Evolutionary conservation across 35 echinoderm and acorn worm species (phyloP), one percentile per base, ranked within the genome.

Genomic region (Diadema setosum): DNA sequence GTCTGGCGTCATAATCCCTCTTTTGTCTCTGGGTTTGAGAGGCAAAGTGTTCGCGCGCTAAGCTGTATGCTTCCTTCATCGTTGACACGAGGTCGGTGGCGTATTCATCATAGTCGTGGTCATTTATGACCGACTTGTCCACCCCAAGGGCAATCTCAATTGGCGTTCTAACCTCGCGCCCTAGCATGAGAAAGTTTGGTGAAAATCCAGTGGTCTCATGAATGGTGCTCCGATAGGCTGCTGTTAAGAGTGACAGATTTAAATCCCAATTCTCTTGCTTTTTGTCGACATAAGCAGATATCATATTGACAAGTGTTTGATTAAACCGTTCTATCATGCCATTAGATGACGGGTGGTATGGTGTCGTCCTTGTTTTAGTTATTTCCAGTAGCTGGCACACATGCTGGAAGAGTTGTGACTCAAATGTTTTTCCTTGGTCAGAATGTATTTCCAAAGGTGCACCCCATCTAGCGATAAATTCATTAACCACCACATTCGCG

Each of bases 291-390:
- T 49, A 91, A 3, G 42, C 29, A 35, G 57, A 12, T n/a, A 91
- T 26, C 67, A 0, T 4, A 31, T 39, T 33, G 17, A 5, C 5
- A 14, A 88, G 37, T 29, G 86, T 85, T 1, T 83, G 70, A 43
- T 94, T 94, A 49, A 81, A 94, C 30, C 93, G 46, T 42, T 86
- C 83, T 36, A 85, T 76, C 82, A 86, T 90, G 25, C 83, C 85
- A 76, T 94, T 63, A 40, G 45, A 70, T 44, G 78, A 16, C 16
- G 88, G 88, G 42, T 90, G 69, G 6, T 48, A 89, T 5, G 93
- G 88, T 11, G 88, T 95, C 3, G 83, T 91, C 43, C 83, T 63
- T 7, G 80, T 88, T 42, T 96, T 92, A 12, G 85, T 36, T 31
- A 84, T 76, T 5, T 49, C 84, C 1, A 91, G 65, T 3, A 80